Percentiles rank a stretch among this genome's conserved stretches.
Evolutionary conservation across 2,797 vertebrate genomes (phyloP).

Genomic region (Lagorchestes hirsutus): DNA sequence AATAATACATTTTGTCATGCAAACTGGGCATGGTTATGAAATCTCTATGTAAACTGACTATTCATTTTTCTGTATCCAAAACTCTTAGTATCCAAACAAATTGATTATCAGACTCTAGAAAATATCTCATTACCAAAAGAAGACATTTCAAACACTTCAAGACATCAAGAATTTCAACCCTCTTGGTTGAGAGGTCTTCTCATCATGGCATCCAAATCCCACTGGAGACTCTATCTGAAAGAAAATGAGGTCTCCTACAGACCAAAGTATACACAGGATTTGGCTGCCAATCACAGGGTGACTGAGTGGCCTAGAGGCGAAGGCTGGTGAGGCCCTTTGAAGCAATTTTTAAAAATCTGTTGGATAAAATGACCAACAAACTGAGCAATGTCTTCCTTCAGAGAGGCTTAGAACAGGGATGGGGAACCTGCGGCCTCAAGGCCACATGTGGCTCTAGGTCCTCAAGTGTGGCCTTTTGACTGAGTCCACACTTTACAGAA

Average conservation of each 20-base stretch:
- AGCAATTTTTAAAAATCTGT: background rate
- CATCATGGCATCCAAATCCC: background rate
- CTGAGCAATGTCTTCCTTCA: background rate
- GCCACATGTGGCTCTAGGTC: too few species aligned
- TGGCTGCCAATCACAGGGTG: background rate
- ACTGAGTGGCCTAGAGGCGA: background rate
- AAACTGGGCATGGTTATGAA: background rate
- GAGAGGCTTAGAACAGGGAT: background rate
- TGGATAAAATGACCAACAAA: background rate
- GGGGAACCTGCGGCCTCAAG: too few species aligned
- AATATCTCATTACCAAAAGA: constrained; percentile 20
- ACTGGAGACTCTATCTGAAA: background rate
- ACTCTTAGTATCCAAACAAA: background rate
- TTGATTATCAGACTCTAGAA: constrained; percentile 54
- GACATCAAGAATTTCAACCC: constrained; percentile 54
- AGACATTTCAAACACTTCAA: constrained; percentile 19
- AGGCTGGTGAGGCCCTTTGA: background rate
- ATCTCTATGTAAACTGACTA: constrained; percentile 4
- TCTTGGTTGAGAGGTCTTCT: background rate
- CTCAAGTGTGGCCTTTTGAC: too few species aligned
- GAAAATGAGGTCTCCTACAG: constrained; percentile 13
- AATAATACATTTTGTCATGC: constrained; percentile 39
- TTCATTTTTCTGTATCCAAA: background rate
- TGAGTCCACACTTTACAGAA: too few species aligned
- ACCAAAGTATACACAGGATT: background rate